These are phyloP conservation scores for Crepidodera aurea DNA, from an alignment of 2,888 invertebrate genomes.

Conservation along the genomic window DNA sequence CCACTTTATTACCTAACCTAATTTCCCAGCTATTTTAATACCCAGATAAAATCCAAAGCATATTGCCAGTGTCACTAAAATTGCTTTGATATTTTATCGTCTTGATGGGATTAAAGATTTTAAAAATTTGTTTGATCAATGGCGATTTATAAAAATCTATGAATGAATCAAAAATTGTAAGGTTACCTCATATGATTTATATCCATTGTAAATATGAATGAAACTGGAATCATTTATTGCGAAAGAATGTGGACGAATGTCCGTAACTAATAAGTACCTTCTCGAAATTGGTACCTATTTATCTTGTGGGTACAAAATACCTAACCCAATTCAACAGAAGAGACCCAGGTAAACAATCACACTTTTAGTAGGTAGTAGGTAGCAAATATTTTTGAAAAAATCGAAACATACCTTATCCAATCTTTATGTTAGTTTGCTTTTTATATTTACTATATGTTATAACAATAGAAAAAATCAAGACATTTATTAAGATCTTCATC, in stretches of 20 bases:
- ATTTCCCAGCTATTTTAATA: conserved; percentile 19
- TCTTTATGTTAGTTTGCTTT: neutral
- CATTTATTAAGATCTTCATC: neutral
- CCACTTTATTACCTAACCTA: conserved; percentile 18
- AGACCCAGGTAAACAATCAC: conserved; percentile 24
- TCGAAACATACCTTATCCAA: neutral
- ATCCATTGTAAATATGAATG: neutral
- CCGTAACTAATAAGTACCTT: conserved; percentile 24
- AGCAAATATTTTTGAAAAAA: conserved; percentile 9
- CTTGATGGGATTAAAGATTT: conserved; percentile 5
- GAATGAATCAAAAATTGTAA: neutral
- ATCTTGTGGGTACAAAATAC: conserved; percentile 7
- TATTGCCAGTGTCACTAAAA: conserved; percentile 14
- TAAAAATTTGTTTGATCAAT: conserved; percentile 19
- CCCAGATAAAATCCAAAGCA: conserved; percentile 14
- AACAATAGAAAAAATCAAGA: too few relatives aligned
- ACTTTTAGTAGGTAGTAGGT: neutral
- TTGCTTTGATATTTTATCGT: conserved; percentile 20
- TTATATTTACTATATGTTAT: neutral
- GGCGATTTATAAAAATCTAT: neutral
- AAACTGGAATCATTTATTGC: conserved; percentile 11
- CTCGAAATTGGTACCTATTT: conserved; percentile 22
- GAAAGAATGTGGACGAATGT: conserved; percentile 11
- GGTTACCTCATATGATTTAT: neutral
- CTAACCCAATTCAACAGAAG: conserved; percentile 7